Percentiles rank a stretch among this genome's conserved stretches.
These are phyloP conservation scores for Aurelia sp. DNA, from an alignment of 30 jellyfish, hydroid and myxozoan species.

Conservation along the genomic window DNA sequence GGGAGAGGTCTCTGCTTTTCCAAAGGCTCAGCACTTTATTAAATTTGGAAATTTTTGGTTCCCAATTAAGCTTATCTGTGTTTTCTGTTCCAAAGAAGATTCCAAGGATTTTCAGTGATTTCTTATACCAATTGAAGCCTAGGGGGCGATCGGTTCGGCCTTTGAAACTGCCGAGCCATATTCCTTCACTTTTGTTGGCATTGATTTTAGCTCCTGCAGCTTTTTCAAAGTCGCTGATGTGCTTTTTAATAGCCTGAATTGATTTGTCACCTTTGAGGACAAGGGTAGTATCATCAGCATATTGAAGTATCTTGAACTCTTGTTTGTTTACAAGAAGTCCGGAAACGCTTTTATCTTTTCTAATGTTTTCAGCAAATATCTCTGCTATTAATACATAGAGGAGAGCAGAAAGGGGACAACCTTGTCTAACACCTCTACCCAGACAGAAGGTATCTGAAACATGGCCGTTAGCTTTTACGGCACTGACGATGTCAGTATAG, in stretches of 20 bases:
- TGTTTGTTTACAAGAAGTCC: constrained; percentile 4
- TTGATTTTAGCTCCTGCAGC: constrained; percentile 56
- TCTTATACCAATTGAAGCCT: constrained; percentile 28
- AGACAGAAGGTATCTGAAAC: not conserved
- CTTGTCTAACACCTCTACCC: constrained; percentile 35
- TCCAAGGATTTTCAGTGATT: constrained; percentile 27
- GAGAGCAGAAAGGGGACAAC: constrained; percentile 44
- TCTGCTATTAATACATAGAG: constrained; percentile 24
- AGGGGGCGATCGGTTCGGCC: constrained; percentile 19
- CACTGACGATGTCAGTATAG: constrained; percentile 4
- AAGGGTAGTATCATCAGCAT: constrained; percentile 45
- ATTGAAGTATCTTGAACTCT: constrained; percentile 16
- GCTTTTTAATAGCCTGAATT: not conserved
- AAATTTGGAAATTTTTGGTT: constrained; percentile 1
- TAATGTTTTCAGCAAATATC: not conserved
- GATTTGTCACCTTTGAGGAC: not conserved
- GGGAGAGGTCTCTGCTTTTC: constrained; percentile 19
- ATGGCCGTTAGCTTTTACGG: constrained; percentile 19
- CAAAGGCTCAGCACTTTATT: constrained; percentile 10
- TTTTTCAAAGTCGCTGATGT: constrained; percentile 11
- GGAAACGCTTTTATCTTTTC: not conserved
- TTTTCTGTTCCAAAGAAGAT: not conserved
- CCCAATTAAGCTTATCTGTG: not conserved
- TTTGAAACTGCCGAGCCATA: constrained; percentile 53
- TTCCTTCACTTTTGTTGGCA: constrained; percentile 34